Evolutionary conservation across 2,113 vertebrate species (phyloP), one percentile per base, ranked within the genome.

Genomic region (Vidua chalybeata): DNA sequence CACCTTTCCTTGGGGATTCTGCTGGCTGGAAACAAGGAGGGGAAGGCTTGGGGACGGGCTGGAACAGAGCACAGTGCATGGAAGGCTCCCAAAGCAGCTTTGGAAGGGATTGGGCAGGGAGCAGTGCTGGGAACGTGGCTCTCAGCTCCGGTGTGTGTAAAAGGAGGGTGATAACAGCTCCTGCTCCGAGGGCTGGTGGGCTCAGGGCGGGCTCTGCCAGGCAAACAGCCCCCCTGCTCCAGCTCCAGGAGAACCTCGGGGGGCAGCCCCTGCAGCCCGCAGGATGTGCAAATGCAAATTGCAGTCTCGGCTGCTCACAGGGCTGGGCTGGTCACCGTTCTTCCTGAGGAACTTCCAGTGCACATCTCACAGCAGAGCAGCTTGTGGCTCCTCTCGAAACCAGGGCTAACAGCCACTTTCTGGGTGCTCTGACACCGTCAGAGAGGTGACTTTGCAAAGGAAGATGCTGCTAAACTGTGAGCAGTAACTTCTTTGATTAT

Each of bases 61-160:
- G 72, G 66, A 76, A 68, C 39, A 62, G 68, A 92, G 28, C 68
- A 80, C 73, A 63, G 8, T 4, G 14, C 52, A 10, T 74, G 91
- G 80, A 81, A 69, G 19, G 35, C 46, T 94, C 78, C 87, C 89
- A 91, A 20, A 81, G 23, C 81, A 78, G 64, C 68, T 71, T 93
- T 35, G 24, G 87, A 81, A 46, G 73, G 81, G 80, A 59, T 48
- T 75, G 91, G 73, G 51, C 77, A 78, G 61, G 48, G 59, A 51
- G 7, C 19, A 76, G 59, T 30, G 20, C 4, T 45, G 67, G 79
- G 68, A 56, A 49, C 15, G 55, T 23, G 6, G 51, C 80, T 95
- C 49, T 90, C 49, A 59, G 79, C 66, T 91, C 83, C 55, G 15
- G 75, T 27, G 58, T 56, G 66, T 73, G 81, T 74, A 61, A 93